These are phyloP conservation scores for Calidris pugnax DNA, from an alignment of 2,113 vertebrate species.

Conservation along the genomic window DNA sequence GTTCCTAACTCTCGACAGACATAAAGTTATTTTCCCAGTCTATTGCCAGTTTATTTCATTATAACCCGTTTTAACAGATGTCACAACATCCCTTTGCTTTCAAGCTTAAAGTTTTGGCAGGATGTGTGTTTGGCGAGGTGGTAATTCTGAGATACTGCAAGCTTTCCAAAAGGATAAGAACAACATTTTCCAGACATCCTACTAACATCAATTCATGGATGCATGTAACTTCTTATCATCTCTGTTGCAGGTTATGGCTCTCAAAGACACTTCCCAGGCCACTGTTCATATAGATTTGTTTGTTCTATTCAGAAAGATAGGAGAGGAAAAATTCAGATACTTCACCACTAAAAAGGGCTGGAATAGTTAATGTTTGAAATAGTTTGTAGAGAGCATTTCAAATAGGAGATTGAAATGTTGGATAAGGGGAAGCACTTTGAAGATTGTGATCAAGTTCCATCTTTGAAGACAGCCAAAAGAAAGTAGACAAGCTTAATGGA, in stretches of 20 bases:
- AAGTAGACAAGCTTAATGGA: conserved; percentile 31
- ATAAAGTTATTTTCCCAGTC: not conserved
- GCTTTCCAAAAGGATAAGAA: not conserved
- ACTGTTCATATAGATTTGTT: conserved; percentile 10
- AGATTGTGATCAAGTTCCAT: conserved; percentile 4
- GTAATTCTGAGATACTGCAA: not conserved
- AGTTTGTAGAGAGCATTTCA: conserved; percentile 7
- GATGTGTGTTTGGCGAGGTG: not conserved
- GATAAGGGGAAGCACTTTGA: conserved; percentile 40
- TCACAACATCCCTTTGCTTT: not conserved
- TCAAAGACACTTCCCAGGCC: not conserved
- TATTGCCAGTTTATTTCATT: not conserved
- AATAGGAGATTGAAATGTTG: conserved; percentile 25
- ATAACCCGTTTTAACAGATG: not conserved
- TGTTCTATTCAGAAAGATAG: conserved; percentile 1
- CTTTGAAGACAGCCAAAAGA: conserved; percentile 15
- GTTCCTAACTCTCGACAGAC: not conserved
- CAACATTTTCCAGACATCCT: not conserved
- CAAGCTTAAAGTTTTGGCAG: not conserved
- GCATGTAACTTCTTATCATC: not conserved
- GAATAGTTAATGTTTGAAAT: conserved; percentile 14
- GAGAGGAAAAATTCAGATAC: not conserved
- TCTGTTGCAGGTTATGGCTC: not conserved
- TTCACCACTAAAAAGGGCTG: not conserved
- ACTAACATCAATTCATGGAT: not conserved